phyloP scores from a whole-genome alignment of 1,140 invertebrate genomes.

The Habropoda laboriosa region DNA sequence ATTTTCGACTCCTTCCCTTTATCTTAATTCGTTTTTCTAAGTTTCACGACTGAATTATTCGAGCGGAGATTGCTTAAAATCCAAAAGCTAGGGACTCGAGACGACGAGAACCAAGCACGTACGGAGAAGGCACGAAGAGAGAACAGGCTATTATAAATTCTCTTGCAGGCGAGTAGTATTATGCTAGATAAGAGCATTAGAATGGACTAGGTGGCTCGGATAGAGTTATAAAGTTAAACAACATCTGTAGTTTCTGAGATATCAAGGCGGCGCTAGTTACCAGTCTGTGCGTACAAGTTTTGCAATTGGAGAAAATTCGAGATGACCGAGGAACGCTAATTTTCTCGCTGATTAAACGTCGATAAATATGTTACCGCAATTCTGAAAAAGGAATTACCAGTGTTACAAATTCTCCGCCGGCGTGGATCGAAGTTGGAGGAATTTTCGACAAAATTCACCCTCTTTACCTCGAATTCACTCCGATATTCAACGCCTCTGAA shows the following conservation, averaged over 20 bases:
- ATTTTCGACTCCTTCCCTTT: background rate
- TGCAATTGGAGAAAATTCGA: background rate
- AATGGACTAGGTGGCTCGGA: constrained; percentile 10
- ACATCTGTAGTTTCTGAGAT: constrained; percentile 25
- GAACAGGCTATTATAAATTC: constrained; percentile 16
- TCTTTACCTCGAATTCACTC: too few relatives aligned
- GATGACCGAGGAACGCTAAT: too few relatives aligned
- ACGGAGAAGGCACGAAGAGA: background rate
- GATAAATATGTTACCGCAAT: too few relatives aligned
- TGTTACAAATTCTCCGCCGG: too few relatives aligned
- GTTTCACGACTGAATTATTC: background rate
- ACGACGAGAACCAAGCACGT: constrained; percentile 2
- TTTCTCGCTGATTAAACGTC: too few relatives aligned
- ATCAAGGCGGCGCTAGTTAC: background rate
- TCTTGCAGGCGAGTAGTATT: constrained; percentile 11
- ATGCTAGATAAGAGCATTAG: constrained; percentile 32
- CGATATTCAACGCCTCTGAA: too few relatives aligned
- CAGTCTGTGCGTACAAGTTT: background rate
- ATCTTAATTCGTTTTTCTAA: background rate
- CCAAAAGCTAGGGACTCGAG: background rate
- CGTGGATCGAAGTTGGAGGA: too few relatives aligned
- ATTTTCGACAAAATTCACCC: too few relatives aligned
- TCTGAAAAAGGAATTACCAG: too few relatives aligned
- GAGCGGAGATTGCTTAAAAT: background rate
- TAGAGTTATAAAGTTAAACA: constrained; percentile 26